phyloP scores from a whole-genome alignment of 2,797 vertebrate species.

The Takifugu rubripes region DNA sequence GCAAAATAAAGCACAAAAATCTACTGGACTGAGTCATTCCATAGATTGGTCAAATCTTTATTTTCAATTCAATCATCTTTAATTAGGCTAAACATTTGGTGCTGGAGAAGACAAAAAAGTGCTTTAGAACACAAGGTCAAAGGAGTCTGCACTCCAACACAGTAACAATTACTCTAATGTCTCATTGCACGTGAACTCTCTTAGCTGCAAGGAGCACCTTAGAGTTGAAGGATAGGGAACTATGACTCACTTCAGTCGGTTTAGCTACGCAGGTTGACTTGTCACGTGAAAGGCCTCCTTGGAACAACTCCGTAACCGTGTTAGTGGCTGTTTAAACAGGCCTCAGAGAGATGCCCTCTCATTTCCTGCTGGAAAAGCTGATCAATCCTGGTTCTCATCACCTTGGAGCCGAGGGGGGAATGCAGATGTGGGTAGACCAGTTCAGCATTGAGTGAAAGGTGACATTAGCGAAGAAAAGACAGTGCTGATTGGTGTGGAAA shows the following conservation, averaged over 20 bases:
- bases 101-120: too few species aligned
- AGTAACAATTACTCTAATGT: neutral
- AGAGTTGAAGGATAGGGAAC: slow-evolving; percentile 34
- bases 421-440: slow-evolving; percentile 24
- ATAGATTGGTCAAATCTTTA: too few species aligned
- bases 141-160: neutral
- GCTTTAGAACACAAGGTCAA: too few species aligned
- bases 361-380: slow-evolving; percentile 71
- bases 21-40: too few species aligned
- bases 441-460: slow-evolving; percentile 21
- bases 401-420: slow-evolving; percentile 29
- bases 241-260: slow-evolving; percentile 56
- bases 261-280: slow-evolving; percentile 26
- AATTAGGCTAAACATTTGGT: too few species aligned
- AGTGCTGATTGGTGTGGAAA: neutral
- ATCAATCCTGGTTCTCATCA: slow-evolving; percentile 66
- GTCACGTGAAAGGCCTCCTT: slow-evolving; percentile 56
- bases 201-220: slow-evolving; percentile 23
- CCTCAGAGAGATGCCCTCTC: slow-evolving; percentile 69
- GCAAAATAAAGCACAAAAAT: too few species aligned
- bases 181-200: slow-evolving; percentile 10
- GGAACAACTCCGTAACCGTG: slow-evolving; percentile 69
- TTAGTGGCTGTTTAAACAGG: slow-evolving; percentile 60
- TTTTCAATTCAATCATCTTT: too few species aligned
- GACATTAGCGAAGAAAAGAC: slow-evolving; percentile 29